Percentiles rank a stretch among this genome's conserved stretches.
phyloP scores from a whole-genome alignment of 2,888 invertebrate species.

The Germaria angustata region DNA sequence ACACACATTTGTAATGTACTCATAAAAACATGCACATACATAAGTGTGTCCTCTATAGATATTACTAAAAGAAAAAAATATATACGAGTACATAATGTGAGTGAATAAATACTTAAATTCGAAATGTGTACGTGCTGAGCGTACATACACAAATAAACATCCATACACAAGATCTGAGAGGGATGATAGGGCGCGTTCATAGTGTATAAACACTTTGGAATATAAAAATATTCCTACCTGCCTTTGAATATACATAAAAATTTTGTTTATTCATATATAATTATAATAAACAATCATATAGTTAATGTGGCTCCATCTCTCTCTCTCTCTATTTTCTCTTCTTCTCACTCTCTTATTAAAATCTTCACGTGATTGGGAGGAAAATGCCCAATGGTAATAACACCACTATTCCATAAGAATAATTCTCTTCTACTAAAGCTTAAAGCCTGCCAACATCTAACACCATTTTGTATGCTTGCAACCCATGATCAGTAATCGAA shows the following conservation, averaged over 20 bases:
- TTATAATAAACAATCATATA: constrained; percentile 29
- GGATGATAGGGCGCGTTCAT: constrained; percentile 42
- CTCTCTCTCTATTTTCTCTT: background rate
- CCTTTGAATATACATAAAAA: too few species aligned
- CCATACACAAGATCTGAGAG: constrained; percentile 33
- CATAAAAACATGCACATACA: too few species aligned
- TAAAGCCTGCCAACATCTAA: background rate
- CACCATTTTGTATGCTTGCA: too few species aligned
- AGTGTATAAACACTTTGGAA: constrained; percentile 48
- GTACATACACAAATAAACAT: constrained; percentile 18
- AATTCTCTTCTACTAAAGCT: background rate
- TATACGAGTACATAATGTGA: background rate
- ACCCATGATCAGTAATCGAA: too few species aligned
- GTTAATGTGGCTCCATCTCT: background rate
- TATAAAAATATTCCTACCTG: too few species aligned
- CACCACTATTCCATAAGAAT: background rate
- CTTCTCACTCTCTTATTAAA: background rate
- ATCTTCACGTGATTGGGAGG: background rate
- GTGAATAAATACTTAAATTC: constrained; percentile 23
- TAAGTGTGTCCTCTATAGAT: constrained; percentile 9
- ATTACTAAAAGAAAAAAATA: constrained; percentile 17
- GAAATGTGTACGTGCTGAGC: constrained; percentile 32
- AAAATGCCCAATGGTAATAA: background rate
- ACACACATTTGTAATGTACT: background rate
- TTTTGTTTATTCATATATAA: constrained; percentile 22